Conservation (phyloP, 1,140 invertebrate genomes). For the Drosophila lacteicornis region DNA sequence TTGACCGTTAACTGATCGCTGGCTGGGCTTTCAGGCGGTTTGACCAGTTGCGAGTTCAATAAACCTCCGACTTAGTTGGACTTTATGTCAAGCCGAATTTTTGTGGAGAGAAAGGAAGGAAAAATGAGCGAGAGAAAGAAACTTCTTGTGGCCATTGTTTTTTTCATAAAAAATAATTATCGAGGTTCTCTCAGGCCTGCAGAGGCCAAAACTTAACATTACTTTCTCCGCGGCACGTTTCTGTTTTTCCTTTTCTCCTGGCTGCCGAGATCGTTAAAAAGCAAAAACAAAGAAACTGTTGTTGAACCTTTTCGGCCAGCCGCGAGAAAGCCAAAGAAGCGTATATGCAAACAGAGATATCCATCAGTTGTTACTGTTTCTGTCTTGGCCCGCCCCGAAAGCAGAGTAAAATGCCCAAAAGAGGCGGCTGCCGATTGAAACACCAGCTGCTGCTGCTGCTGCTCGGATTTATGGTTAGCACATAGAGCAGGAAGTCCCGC, state of each 20-base stretch:
- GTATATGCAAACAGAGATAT: conserved; percentile 30
- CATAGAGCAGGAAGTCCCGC: conserved; percentile 43
- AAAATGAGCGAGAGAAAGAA: conserved; percentile 17
- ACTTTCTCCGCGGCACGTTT: conserved; percentile 42
- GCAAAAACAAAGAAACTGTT: conserved; percentile 10
- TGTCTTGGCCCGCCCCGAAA: conserved; percentile 27
- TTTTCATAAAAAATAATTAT: conserved; percentile 36
- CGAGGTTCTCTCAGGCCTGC: conserved; percentile 6
- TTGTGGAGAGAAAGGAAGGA: not conserved
- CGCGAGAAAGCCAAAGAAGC: conserved; percentile 54
- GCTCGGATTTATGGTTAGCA: conserved; percentile 16
- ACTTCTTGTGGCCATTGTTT: conserved; percentile 40
- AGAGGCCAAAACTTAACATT: not conserved
- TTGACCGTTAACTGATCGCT: conserved; percentile 46
- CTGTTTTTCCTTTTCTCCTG: conserved; percentile 30
- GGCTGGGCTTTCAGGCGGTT: conserved; percentile 43
- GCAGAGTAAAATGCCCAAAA: conserved; percentile 26
- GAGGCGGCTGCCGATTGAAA: conserved; percentile 31
- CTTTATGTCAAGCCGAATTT: conserved; percentile 8
- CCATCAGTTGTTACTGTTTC: conserved; percentile 23
- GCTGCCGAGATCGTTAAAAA: conserved; percentile 28
- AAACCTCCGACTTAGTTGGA: conserved; percentile 37
- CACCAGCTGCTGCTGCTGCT: conserved; percentile 5
- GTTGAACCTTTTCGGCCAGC: conserved; percentile 14
- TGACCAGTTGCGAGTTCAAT: conserved; percentile 62